Evolutionary conservation across 2,888 invertebrate species (phyloP).

Genomic region (Mesorhabditis belari): DNA sequence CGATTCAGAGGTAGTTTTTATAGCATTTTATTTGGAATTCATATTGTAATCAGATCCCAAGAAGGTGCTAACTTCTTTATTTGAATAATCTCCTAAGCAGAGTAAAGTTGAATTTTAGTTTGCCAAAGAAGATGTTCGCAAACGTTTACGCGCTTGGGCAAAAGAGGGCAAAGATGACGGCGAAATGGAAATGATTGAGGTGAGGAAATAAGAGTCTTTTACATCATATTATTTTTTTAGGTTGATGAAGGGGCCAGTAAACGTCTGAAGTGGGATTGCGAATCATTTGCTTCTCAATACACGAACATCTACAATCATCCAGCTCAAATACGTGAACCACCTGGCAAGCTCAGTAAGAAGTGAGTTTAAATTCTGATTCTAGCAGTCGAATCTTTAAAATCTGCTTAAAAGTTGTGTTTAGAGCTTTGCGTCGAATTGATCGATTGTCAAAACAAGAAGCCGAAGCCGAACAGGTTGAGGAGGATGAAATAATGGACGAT

Average conservation of each 20-base stretch:
- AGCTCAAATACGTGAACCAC: conserved; percentile 65
- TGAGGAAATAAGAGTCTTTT: not conserved
- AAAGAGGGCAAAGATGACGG: conserved; percentile 28
- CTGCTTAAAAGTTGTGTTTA: not conserved
- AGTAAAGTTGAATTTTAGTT: conserved; percentile 14
- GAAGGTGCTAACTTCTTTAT: too few species aligned
- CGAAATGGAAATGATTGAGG: conserved; percentile 28
- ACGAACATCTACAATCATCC: conserved; percentile 88
- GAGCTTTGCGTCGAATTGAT: conserved; percentile 24
- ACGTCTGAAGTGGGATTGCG: conserved; percentile 48
- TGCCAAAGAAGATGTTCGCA: conserved; percentile 26
- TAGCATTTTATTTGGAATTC: too few species aligned
- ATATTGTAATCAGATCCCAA: too few species aligned
- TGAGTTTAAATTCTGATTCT: not conserved
- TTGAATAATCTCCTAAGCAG: too few species aligned
- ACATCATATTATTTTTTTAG: not conserved
- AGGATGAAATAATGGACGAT: conserved; percentile 18
- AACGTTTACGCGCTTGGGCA: conserved; percentile 23
- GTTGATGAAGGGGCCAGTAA: conserved; percentile 26
- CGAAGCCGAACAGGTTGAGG: conserved; percentile 20
- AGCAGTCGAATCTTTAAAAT: not conserved
- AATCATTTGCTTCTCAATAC: conserved; percentile 64
- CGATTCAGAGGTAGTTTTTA: conserved; percentile 18
- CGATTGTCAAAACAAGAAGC: conserved; percentile 43
- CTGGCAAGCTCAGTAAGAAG: not conserved